Percentiles rank a stretch among this genome's conserved stretches.
phyloP scores from a whole-genome alignment of 2,113 vertebrate species.

The Halcyon senegalensis region DNA sequence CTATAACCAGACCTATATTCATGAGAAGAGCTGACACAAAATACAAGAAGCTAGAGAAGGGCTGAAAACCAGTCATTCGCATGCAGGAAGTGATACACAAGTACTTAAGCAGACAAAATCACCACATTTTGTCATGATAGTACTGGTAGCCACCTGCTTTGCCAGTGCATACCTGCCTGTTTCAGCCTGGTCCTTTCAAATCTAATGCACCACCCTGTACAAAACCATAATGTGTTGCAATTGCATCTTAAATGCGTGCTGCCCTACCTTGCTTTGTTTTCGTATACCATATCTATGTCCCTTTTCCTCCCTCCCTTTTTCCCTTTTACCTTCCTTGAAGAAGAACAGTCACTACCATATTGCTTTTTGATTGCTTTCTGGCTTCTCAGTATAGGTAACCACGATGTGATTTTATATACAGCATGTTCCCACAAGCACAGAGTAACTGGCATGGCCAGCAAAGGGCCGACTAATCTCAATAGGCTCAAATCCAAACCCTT shows the following conservation, averaged over 20 bases:
- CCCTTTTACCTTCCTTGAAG: neutral
- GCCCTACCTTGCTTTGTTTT: neutral
- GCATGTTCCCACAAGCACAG: neutral
- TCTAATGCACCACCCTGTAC: neutral
- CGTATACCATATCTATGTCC: neutral
- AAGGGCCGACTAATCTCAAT: neutral
- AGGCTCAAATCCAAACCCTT: neutral
- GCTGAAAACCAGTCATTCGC: neutral
- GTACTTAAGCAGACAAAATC: neutral
- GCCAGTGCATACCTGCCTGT: no score
- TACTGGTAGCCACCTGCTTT: neutral
- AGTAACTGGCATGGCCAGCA: neutral
- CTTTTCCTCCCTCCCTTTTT: neutral
- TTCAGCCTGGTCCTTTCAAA: neutral
- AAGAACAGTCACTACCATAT: fast-evolving
- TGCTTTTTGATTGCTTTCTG: neutral
- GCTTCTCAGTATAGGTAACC: neutral
- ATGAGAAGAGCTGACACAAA: neutral
- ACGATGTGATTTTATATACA: neutral
- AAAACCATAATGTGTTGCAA: fast-evolving
- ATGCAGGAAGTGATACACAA: neutral
- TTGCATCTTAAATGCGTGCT: neutral
- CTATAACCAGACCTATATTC: neutral
- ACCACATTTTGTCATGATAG: neutral
- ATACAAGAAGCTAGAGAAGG: neutral